These are phyloP conservation scores for Mellilla xanthometata DNA, from an alignment of 2,888 invertebrate genomes.

Conservation along the genomic window DNA sequence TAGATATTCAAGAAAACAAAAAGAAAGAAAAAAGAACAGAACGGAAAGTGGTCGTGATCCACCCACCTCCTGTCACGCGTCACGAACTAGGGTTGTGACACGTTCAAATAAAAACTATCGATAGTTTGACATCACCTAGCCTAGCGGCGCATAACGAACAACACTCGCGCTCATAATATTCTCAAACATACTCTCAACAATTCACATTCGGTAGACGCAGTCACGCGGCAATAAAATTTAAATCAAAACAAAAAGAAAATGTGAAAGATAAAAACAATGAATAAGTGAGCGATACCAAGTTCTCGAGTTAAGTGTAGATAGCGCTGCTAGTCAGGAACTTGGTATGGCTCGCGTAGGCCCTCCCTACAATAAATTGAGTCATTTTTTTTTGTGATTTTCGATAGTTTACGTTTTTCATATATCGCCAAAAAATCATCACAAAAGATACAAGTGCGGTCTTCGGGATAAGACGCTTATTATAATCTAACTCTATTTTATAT, in stretches of 20 bases:
- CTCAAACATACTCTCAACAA: constrained; percentile 49
- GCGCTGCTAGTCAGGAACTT: constrained; percentile 41
- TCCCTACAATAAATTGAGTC: constrained; percentile 35
- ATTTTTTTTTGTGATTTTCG: constrained; percentile 62
- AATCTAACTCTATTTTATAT: constrained; percentile 51
- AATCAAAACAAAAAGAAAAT: constrained; percentile 61
- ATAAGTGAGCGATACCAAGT: constrained; percentile 35
- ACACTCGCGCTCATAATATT: constrained; percentile 71
- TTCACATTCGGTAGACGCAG: constrained; percentile 39
- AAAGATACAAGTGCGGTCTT: constrained; percentile 56
- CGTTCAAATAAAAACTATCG: constrained; percentile 45
- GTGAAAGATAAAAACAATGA: constrained; percentile 47
- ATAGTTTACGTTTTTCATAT: constrained; percentile 30
- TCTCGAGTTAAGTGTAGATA: constrained; percentile 17
- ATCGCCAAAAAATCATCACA: constrained; percentile 58
- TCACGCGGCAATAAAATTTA: constrained; percentile 70
- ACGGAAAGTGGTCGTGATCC: constrained; percentile 12
- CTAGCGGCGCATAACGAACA: constrained; percentile 73
- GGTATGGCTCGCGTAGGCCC: constrained; percentile 59
- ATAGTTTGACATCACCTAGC: constrained; percentile 42
- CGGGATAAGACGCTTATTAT: constrained; percentile 54
- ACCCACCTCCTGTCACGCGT: constrained; percentile 17
- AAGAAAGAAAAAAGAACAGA: constrained; percentile 8
- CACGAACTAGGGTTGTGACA: constrained; percentile 46
- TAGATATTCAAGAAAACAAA: constrained; percentile 1